phyloP scores from a whole-genome alignment of 2,797 vertebrate species.

The Hoplostethus atlanticus region DNA sequence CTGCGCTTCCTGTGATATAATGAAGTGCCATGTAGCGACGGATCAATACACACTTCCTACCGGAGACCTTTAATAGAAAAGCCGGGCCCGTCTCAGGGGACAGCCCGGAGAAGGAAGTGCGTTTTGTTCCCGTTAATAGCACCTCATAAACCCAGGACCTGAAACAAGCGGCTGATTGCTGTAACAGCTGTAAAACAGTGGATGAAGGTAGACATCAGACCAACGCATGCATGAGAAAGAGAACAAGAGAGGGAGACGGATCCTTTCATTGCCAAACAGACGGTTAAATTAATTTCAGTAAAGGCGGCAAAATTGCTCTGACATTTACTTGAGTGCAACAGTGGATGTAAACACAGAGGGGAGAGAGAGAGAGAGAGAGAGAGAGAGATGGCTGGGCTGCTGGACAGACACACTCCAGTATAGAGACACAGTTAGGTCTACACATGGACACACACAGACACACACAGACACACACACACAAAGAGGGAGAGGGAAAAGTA shows the following conservation, averaged over 20 bases:
- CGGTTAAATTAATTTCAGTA: constrained; percentile 2
- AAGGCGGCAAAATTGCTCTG: constrained; percentile 38
- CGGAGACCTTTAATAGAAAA: constrained; percentile 37
- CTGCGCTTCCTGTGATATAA: constrained; percentile 21
- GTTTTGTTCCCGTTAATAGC: constrained; percentile 20
- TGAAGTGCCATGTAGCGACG: constrained; percentile 34
- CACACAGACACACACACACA: neutral
- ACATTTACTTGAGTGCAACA: constrained; percentile 36
- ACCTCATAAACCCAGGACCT: neutral
- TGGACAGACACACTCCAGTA: neutral
- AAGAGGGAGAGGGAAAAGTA: neutral
- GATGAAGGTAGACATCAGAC: neutral
- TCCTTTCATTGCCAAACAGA: constrained; percentile 27
- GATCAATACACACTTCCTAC: constrained; percentile 50
- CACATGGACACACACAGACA: neutral
- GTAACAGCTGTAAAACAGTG: constrained; percentile 31
- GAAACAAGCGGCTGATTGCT: constrained; percentile 19
- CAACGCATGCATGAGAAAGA: neutral
- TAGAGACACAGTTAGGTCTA: neutral
- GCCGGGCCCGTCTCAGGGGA: neutral
- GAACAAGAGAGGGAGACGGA: neutral
- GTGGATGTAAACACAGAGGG: constrained; percentile 1
- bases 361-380: neutral
- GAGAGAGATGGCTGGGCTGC: no score
- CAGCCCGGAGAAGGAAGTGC: neutral